phyloP scores from a whole-genome alignment of 2,113 vertebrate species.

The Corvus hawaiiensis region DNA sequence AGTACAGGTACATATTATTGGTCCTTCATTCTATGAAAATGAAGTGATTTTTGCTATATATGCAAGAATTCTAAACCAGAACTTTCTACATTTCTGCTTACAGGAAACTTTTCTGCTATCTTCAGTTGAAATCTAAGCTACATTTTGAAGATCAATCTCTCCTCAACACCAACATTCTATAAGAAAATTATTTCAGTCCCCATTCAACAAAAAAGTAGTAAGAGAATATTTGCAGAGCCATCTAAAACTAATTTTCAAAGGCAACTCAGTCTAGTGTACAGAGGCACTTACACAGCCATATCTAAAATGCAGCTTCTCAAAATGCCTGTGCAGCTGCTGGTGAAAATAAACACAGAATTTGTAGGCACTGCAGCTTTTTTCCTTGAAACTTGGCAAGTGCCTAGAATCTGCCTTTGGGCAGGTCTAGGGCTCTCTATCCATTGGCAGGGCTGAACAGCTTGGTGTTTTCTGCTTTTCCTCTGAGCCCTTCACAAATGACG shows the following conservation, averaged over 20 bases:
- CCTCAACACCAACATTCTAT: not conserved
- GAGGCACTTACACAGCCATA: not conserved
- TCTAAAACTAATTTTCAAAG: conserved; percentile 8
- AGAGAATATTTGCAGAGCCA: not conserved
- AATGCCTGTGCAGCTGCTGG: not conserved
- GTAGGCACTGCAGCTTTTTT: not conserved
- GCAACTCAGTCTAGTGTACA: not conserved
- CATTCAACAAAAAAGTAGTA: not conserved
- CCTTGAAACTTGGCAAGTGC: not conserved
- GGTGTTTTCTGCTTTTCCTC: not conserved
- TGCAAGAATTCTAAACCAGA: not conserved
- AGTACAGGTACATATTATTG: not conserved
- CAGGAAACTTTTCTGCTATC: conserved; percentile 27
- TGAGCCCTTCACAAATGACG: not conserved
- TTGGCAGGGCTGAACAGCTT: not conserved
- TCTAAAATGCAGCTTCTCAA: not conserved
- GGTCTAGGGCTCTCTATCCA: not conserved
- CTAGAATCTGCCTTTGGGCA: not conserved
- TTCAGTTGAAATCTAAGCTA: conserved; percentile 3
- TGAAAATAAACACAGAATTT: not conserved
- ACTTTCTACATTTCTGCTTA: not conserved
- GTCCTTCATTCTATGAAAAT: not conserved
- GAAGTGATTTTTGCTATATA: not conserved
- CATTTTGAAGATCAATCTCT: not conserved
- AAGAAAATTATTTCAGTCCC: not conserved